Evolutionary conservation across 2,113 vertebrate genomes (phyloP), one percentile per base, ranked within the genome.

Genomic region (Rhabdornis inornatus): DNA sequence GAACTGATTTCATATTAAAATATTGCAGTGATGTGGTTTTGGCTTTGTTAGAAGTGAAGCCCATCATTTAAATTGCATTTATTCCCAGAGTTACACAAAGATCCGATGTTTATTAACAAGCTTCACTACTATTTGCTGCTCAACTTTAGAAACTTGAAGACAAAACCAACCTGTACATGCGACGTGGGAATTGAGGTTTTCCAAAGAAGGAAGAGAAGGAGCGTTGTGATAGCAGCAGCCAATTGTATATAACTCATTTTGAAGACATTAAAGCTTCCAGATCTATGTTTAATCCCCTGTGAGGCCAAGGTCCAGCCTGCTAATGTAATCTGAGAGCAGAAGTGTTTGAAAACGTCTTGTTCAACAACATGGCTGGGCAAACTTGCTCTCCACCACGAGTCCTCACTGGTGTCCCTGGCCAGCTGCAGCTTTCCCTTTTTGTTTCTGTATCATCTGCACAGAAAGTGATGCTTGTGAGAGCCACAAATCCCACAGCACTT

Each of bases 161-260:
- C 63, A 92, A 83, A 95, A 24, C 53, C 65, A 83, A 68, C 10
- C 28, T 56, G 0, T 35, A 47, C 45, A 56, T 2, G 64, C 13
- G 5, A 69, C 6, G 3, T 18, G 91, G 95, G 81, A 91, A 88
- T 56, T 88, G 91, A 71, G 81, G 90, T 92, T 96, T 97, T 91
- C 95, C 91, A 94, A 96, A 95, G 89, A 95, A 97, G 89, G 96
- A 91, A 95, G 74, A 74, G 83, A 94, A 61, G 81, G 49, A 20
- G 42, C 1, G 0, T 19, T 65, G 80, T 47, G 83, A 68, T 42
- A 86, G 70, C 74, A 74, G 81, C 63, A 89, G 94, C 84, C 89
- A 87, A 56, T 40, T 89, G 91, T 35, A 71, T 50, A 30, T 65
- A 91, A 85, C 63, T 89, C 50, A 76, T 15, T 87, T 47, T 70